phyloP scores from a whole-genome alignment of 2,113 vertebrate genomes.

The Cyrtonyx montezumae region DNA sequence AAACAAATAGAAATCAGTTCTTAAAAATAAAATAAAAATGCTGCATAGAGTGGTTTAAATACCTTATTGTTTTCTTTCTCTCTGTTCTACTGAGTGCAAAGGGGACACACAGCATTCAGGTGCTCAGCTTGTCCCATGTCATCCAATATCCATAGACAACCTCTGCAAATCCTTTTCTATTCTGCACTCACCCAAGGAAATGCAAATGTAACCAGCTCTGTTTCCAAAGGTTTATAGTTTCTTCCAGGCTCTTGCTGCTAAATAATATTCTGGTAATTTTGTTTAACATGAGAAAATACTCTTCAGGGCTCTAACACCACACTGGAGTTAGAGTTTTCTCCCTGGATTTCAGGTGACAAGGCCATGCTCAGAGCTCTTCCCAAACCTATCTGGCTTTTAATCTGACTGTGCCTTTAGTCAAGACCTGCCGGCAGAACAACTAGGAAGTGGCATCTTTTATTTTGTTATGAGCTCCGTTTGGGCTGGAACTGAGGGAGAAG shows the following conservation, averaged over 20 bases:
- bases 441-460: not conserved
- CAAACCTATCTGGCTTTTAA: not conserved
- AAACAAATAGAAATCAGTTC: not conserved
- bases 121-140: rapidly evolving
- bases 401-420: not conserved
- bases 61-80: not conserved
- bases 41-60: not conserved
- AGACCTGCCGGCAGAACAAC: not conserved
- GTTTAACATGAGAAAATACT: not conserved
- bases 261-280: not conserved
- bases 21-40: not conserved
- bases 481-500: not conserved
- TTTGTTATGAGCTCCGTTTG: not conserved
- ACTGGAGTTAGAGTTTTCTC: no score
- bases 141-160: not conserved
- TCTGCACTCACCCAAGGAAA: not conserved
- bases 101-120: not conserved
- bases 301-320: not conserved
- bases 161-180: not conserved
- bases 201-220: not conserved
- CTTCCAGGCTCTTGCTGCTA: not conserved
- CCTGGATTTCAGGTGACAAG: not conserved
- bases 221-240: not conserved
- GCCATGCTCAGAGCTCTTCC: not conserved
- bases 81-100: not conserved